These are phyloP conservation scores for Lonchura striata DNA, from an alignment of 2,113 vertebrate genomes.

Conservation along the genomic window DNA sequence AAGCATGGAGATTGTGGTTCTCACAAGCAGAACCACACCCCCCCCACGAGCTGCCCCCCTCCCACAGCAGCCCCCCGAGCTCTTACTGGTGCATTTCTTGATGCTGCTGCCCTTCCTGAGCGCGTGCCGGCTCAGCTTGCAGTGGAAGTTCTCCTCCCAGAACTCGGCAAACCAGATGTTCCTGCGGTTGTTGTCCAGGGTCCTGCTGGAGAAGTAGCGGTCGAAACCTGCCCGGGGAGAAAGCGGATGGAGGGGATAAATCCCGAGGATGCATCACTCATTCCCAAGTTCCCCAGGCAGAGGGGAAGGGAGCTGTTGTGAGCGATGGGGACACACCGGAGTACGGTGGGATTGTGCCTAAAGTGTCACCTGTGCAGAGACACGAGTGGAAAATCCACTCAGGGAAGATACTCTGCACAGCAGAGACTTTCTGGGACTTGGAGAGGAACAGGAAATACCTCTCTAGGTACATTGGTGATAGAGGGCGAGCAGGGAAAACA, in stretches of 20 bases:
- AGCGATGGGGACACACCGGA: accelerated
- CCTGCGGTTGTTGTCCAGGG: constrained; percentile 92
- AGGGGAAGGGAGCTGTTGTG: not conserved
- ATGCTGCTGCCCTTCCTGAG: constrained; percentile 89
- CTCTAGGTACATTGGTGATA: not conserved
- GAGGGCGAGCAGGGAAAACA: not conserved
- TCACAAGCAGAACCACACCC: accelerated
- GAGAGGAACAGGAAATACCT: not conserved
- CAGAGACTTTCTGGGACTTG: not conserved
- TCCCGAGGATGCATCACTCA: accelerated
- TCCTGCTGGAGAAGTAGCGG: constrained; percentile 93
- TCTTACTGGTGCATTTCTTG: constrained; percentile 97
- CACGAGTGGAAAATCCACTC: not conserved
- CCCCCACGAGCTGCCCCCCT: accelerated
- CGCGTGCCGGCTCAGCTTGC: constrained; percentile 91
- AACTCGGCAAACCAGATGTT: constrained; percentile 98
- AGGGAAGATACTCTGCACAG: not conserved
- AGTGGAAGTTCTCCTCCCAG: constrained; percentile 97
- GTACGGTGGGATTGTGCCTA: accelerated
- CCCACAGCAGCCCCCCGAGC: not conserved
- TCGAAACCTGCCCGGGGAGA: constrained; percentile 83
- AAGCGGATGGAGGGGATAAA: not conserved
- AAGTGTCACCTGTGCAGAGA: not conserved
- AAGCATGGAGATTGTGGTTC: too few relatives aligned
- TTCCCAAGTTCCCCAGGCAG: not conserved